Percentiles rank a stretch among this genome's conserved stretches.
phyloP scores from a whole-genome alignment of 2,113 vertebrate species.

The Falcunculus frontatus region DNA sequence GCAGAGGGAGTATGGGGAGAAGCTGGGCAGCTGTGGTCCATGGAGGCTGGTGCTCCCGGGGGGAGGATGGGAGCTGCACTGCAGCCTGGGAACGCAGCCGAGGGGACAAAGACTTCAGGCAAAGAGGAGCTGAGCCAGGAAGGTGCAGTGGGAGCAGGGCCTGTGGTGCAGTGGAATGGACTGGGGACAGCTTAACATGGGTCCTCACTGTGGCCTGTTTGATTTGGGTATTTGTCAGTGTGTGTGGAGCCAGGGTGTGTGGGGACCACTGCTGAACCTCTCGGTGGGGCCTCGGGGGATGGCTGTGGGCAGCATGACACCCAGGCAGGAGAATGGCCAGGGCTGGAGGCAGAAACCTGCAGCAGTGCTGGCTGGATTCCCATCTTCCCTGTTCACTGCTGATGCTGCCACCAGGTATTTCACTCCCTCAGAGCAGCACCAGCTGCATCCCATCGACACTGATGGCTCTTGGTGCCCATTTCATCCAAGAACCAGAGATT shows the following conservation, averaged over 20 bases:
- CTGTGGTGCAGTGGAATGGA: rapidly evolving
- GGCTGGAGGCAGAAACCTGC: neutral
- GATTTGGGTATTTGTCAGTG: rapidly evolving
- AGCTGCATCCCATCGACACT: rapidly evolving
- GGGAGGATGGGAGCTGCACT: neutral
- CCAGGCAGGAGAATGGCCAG: rapidly evolving
- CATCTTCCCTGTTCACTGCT: neutral
- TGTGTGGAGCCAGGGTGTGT: rapidly evolving
- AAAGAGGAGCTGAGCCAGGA: neutral
- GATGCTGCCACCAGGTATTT: neutral
- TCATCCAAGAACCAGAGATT: neutral
- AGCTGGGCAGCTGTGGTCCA: neutral
- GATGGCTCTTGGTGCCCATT: neutral
- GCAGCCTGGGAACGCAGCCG: neutral
- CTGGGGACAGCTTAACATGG: rapidly evolving
- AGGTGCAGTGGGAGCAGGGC: neutral
- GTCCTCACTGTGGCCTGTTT: rapidly evolving
- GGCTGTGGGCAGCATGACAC: rapidly evolving
- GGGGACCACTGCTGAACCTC: neutral
- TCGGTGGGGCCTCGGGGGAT: rapidly evolving
- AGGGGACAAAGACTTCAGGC: neutral
- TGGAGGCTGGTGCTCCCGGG: neutral
- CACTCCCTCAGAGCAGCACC: neutral
- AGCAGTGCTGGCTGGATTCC: rapidly evolving
- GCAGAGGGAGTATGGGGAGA: neutral